Evolutionary conservation across 2,888 invertebrate genomes (phyloP).

Genomic region (Lochmaea crataegi): DNA sequence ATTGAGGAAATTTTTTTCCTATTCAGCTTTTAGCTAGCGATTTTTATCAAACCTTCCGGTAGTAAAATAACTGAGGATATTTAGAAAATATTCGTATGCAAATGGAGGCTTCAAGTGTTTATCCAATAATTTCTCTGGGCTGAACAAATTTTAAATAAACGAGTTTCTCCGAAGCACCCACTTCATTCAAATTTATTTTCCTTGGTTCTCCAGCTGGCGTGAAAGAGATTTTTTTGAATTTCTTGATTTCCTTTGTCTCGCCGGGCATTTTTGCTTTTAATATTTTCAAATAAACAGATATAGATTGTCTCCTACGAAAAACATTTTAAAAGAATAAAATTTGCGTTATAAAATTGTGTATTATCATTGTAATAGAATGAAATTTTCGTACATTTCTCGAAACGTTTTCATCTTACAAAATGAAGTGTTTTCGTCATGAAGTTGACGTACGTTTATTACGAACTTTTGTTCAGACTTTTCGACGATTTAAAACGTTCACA

Average conservation of each 20-base stretch:
- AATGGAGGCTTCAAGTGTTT: constrained; percentile 26
- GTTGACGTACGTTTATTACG: constrained; percentile 20
- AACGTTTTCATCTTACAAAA: not conserved
- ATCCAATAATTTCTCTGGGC: constrained; percentile 31
- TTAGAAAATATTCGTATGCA: constrained; percentile 26
- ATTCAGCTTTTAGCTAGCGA: too few species aligned
- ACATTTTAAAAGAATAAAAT: not conserved
- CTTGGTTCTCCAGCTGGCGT: constrained; percentile 5
- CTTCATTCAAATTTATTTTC: constrained; percentile 20
- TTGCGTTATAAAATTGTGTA: too few species aligned
- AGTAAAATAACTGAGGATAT: not conserved
- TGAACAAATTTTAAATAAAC: constrained; percentile 30
- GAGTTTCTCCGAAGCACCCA: constrained; percentile 16
- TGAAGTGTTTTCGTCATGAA: constrained; percentile 14
- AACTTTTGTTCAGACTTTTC: constrained; percentile 14
- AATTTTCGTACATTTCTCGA: not conserved
- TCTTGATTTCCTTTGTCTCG: not conserved
- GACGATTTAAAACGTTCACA: constrained; percentile 18
- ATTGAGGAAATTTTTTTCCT: too few species aligned
- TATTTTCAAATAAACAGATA: constrained; percentile 1
- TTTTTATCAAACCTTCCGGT: too few species aligned
- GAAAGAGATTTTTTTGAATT: not conserved
- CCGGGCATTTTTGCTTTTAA: not conserved
- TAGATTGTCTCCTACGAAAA: not conserved
- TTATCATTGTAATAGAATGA: too few species aligned